phyloP scores from a whole-genome alignment of 2,888 invertebrate species.

The Perizoma affinitatum region DNA sequence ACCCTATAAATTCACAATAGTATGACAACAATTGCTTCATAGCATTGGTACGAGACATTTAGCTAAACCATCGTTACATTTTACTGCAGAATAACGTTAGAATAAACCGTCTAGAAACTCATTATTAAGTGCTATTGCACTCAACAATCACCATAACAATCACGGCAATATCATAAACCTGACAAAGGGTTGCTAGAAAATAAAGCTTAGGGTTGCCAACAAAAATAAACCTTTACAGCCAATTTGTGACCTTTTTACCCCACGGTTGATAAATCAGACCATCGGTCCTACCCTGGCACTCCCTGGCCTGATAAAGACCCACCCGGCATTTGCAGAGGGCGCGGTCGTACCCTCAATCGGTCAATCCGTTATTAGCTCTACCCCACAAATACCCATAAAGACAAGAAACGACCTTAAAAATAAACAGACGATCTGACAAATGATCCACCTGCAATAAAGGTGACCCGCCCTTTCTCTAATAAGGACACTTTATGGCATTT shows the following conservation, averaged over 20 bases:
- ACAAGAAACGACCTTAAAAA: conserved; percentile 76
- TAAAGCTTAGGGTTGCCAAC: conserved; percentile 35
- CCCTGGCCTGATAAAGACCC: conserved; percentile 68
- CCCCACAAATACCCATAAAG: conserved; percentile 72
- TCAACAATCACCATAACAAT: conserved; percentile 39
- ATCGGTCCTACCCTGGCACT: conserved; percentile 63
- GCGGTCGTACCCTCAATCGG: conserved; percentile 69
- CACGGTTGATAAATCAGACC: conserved; percentile 69
- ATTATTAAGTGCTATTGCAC: conserved; percentile 38
- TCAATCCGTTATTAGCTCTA: conserved; percentile 64
- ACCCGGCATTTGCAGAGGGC: conserved; percentile 72
- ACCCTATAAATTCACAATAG: neutral
- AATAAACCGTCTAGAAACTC: conserved; percentile 25
- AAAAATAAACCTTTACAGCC: conserved; percentile 52
- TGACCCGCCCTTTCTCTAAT: conserved; percentile 79
- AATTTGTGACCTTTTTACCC: conserved; percentile 62
- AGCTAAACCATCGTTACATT: conserved; percentile 5
- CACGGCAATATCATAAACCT: conserved; percentile 35
- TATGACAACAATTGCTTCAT: neutral
- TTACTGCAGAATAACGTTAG: conserved; percentile 14
- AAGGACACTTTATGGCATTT: conserved; percentile 80
- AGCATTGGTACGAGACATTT: neutral
- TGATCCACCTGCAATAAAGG: conserved; percentile 75
- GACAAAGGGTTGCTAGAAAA: conserved; percentile 37
- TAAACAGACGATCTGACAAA: conserved; percentile 78